Conservation (phyloP, 1,140 invertebrate species). For the Sitodiplosis mosellana region DNA sequence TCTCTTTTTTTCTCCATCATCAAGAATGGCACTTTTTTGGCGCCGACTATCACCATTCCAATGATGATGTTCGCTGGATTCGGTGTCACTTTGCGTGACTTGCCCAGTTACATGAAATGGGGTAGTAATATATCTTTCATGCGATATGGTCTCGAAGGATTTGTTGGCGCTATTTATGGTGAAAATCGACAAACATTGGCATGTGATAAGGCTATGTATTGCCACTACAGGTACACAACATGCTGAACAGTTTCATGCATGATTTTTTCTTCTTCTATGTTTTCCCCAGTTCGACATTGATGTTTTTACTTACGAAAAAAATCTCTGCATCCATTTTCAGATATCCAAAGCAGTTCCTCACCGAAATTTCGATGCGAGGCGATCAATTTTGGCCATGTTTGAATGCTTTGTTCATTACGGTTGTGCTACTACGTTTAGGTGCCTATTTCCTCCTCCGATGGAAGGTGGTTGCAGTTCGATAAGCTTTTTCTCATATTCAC, state of each 20-base stretch:
- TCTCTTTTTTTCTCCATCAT: slow-evolving; percentile 7
- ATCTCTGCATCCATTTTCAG: slow-evolving; percentile 17
- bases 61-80: slow-evolving; percentile 82
- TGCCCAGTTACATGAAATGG: slow-evolving; percentile 68
- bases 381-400: slow-evolving; percentile 74
- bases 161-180: slow-evolving; percentile 66
- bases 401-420: slow-evolving; percentile 45
- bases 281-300: background rate
- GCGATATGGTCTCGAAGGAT: slow-evolving; percentile 73
- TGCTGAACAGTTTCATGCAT: no score
- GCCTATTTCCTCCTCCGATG: slow-evolving; percentile 68
- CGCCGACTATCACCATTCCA: slow-evolving; percentile 55
- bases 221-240: slow-evolving; percentile 44
- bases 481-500: slow-evolving; percentile 14
- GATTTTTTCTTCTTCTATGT: background rate
- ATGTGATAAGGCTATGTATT: slow-evolving; percentile 43
- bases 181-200: slow-evolving; percentile 40
- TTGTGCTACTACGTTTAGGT: slow-evolving; percentile 46
- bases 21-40: slow-evolving; percentile 65
- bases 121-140: slow-evolving; percentile 75
- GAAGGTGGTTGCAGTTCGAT: slow-evolving; percentile 50
- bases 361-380: slow-evolving; percentile 57
- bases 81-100: slow-evolving; percentile 52
- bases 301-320: background rate
- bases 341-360: slow-evolving; percentile 51